These are phyloP conservation scores for Trochalopteron elliotii DNA, from an alignment of 2,113 vertebrate species.

Conservation along the genomic window DNA sequence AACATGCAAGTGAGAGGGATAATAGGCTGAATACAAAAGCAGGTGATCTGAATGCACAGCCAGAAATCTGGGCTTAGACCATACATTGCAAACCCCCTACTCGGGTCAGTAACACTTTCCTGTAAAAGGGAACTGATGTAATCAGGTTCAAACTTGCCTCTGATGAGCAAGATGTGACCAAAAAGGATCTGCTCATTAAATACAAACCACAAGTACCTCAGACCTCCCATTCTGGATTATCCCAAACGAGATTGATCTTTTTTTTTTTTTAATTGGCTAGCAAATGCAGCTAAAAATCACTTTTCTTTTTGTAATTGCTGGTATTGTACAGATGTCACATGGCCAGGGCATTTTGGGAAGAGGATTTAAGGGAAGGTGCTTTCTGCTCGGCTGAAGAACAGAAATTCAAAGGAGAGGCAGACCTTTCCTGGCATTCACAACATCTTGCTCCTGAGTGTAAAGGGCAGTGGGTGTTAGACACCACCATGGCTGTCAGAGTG, in stretches of 20 bases:
- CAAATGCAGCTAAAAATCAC: neutral
- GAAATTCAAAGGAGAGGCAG: neutral
- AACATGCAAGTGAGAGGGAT: neutral
- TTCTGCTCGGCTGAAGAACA: neutral
- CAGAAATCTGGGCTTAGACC: neutral
- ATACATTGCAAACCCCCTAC: neutral
- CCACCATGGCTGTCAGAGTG: fast-evolving
- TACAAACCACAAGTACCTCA: neutral
- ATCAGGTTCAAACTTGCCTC: neutral
- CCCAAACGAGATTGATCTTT: neutral
- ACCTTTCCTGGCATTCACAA: neutral
- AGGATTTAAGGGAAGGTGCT: neutral
- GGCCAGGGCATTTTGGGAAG: neutral
- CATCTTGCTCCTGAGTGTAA: neutral
- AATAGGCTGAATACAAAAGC: neutral
- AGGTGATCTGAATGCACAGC: neutral
- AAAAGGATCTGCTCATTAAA: neutral
- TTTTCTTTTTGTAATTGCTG: neutral
- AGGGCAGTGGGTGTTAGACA: neutral
- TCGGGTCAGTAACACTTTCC: neutral
- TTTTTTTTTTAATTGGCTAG: neutral
- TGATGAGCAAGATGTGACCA: neutral
- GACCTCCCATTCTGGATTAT: neutral
- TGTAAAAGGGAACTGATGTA: neutral
- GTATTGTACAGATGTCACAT: neutral